Base-by-base conservation (phyloP, 2,113 vertebrate genomes). In the Peromyscus polionotus region DNA sequence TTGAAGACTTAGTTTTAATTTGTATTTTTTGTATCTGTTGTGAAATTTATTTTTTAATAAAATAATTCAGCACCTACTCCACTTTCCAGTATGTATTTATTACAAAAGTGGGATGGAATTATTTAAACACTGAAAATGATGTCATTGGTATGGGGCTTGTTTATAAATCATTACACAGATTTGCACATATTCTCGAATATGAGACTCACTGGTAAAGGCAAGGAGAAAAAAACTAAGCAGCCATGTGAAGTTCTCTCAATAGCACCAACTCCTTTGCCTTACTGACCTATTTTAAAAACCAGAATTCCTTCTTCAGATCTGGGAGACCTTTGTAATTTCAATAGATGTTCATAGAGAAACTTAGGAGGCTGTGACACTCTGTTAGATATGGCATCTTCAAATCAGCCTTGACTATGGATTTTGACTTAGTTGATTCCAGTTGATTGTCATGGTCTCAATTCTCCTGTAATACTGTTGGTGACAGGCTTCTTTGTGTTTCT, bases 1-100 rank as follows among this genome's bases (percentile, higher is more conserved):
- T 86, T 94, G 39, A 95, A 91, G 85, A 95, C 88, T 89, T 93
- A 67, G 3, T 19, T 91, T 84, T 73, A 87, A 72, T 95, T 33
- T 70, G 0, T 84, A 28, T 80, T 90, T 93, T 28, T 36, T 63
- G 3, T 67, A 28, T 84, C 33, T 86, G 16, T 59, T 81, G 70
- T 86, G 33, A 94, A 42, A 92, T 93, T 80, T 45, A 76, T 89
- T 79, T 95, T 20, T 89, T 77, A 95, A 75, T 59, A 39, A 31
- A 95, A 42, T 67, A 80, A 42, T 88, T 90, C 22, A 7, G 59
- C 7, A 26, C 59, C 72, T 65, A 57, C 16, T 87, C 17, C 70
- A 36, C 51, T 73, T 20, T 88, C 57, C 48, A 77, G 48, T 95
- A 70, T 2, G 22, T 90, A 57, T 93, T 96, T 96, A 65, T 31